Conservation (phyloP, 2,888 invertebrate genomes). For the Melanargia galathea region DNA sequence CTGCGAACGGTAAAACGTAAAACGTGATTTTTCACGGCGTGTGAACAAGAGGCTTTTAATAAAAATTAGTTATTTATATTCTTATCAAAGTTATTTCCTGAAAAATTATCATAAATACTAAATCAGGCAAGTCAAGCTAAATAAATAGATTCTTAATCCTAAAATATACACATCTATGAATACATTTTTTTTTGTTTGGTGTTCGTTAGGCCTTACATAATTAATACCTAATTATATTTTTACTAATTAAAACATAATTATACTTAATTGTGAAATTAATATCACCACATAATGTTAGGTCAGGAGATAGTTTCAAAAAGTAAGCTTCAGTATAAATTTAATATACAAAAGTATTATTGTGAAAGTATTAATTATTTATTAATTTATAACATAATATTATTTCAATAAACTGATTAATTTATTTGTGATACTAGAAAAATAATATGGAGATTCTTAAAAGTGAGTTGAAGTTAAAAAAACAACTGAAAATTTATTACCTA, state of each 20-base stretch:
- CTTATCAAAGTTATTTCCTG: too few species aligned
- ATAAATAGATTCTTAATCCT: conserved; percentile 32
- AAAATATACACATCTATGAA: conserved; percentile 20
- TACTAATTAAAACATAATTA: conserved; percentile 46
- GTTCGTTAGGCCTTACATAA: conserved; percentile 28
- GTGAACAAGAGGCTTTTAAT: too few species aligned
- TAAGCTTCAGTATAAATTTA: background rate
- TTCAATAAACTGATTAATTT: background rate
- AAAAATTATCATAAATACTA: conserved; percentile 18
- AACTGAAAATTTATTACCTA: too few species aligned
- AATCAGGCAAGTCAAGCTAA: conserved; percentile 45
- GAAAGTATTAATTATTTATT: too few species aligned
- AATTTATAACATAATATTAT: background rate
- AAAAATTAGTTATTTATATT: too few species aligned
- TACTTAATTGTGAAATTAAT: conserved; percentile 15
- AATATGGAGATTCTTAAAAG: background rate
- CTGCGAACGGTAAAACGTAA: too few species aligned
- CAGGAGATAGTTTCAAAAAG: conserved; percentile 3
- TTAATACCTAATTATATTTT: too few species aligned
- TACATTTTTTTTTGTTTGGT: conserved; percentile 24
- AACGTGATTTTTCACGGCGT: too few species aligned
- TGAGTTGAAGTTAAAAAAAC: background rate
- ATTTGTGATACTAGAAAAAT: background rate
- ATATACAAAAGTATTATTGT: background rate
- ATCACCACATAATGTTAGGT: conserved; percentile 12